These are phyloP conservation scores for Eilema griseolum DNA, from an alignment of 2,888 invertebrate species.

Conservation along the genomic window DNA sequence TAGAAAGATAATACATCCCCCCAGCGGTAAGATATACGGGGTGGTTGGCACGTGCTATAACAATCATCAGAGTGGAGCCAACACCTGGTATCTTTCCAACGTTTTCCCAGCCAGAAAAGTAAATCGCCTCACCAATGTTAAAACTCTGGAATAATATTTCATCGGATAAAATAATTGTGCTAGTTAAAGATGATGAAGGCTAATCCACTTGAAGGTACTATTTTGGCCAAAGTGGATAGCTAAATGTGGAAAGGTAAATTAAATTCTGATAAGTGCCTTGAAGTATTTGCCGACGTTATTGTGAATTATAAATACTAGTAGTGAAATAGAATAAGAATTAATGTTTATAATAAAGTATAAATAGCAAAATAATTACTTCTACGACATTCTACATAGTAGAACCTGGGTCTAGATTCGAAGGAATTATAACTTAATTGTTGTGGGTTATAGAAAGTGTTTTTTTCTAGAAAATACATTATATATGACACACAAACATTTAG, in stretches of 20 bases:
- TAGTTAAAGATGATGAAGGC: no score
- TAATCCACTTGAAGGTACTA: not conserved
- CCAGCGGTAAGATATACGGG: conserved; percentile 75
- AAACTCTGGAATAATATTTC: conserved; percentile 60
- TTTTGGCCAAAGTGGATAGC: not conserved
- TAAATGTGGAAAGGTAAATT: not conserved
- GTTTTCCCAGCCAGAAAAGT: conserved; percentile 75
- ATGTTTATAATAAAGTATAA: no score
- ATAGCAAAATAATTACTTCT: no score
- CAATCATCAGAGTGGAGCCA: conserved; percentile 63
- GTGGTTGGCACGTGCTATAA: conserved; percentile 69
- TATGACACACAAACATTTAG: no score
- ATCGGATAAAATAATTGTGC: not conserved
- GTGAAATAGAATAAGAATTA: no score
- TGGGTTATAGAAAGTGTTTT: no score
- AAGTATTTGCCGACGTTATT: not conserved
- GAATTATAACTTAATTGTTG: no score
- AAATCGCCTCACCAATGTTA: conserved; percentile 70
- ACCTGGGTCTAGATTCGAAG: no score
- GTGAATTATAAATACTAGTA: not conserved
- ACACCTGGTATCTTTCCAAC: conserved; percentile 68
- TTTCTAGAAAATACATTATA: no score
- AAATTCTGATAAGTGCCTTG: not conserved
- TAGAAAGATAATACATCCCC: conserved; percentile 76
- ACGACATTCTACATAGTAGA: no score